Percentiles rank a stretch among this genome's conserved stretches.
Conservation (phyloP, 2,113 vertebrate species). For the Etheostoma cragini region DNA sequence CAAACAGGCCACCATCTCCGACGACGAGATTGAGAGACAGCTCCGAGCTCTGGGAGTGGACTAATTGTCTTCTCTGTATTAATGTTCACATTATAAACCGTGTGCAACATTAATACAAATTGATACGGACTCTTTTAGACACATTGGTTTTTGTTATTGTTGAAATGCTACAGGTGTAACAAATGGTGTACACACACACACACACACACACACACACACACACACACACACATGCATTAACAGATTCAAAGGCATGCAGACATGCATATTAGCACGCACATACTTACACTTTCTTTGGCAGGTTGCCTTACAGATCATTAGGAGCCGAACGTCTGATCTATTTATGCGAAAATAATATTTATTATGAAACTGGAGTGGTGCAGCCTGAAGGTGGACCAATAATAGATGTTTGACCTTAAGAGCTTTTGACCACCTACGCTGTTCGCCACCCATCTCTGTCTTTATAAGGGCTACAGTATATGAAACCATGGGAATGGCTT, state of each 20-base stretch:
- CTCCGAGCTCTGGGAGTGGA: slow-evolving; percentile 96
- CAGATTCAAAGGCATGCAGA: slow-evolving; percentile 23
- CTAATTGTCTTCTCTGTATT: slow-evolving; percentile 74
- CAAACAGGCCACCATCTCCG: slow-evolving; percentile 89
- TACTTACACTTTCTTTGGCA: slow-evolving; percentile 19
- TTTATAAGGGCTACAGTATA: slow-evolving; percentile 62
- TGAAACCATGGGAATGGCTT: slow-evolving; percentile 34
- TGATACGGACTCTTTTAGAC: slow-evolving; percentile 52
- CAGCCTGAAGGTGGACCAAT: slow-evolving; percentile 31
- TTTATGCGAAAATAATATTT: slow-evolving; percentile 62
- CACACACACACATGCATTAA: neutral
- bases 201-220: slow-evolving; percentile 11
- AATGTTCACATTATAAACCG: slow-evolving; percentile 23
- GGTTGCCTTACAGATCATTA: slow-evolving; percentile 46
- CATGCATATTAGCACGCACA: slow-evolving; percentile 30
- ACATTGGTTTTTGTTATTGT: slow-evolving; percentile 31
- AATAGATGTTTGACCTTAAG: slow-evolving; percentile 28
- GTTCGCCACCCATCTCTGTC: slow-evolving; percentile 21
- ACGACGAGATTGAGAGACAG: slow-evolving; percentile 97
- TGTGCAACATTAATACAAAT: slow-evolving; percentile 44
- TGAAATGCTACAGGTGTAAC: slow-evolving; percentile 38
- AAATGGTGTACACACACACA: slow-evolving; percentile 5
- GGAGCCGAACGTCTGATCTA: slow-evolving; percentile 43
- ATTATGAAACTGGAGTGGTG: slow-evolving; percentile 27
- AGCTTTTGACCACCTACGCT: slow-evolving; percentile 17